These are phyloP conservation scores for Sphaerodactylus townsendi DNA, from an alignment of 2,113 vertebrate genomes.

Conservation along the genomic window DNA sequence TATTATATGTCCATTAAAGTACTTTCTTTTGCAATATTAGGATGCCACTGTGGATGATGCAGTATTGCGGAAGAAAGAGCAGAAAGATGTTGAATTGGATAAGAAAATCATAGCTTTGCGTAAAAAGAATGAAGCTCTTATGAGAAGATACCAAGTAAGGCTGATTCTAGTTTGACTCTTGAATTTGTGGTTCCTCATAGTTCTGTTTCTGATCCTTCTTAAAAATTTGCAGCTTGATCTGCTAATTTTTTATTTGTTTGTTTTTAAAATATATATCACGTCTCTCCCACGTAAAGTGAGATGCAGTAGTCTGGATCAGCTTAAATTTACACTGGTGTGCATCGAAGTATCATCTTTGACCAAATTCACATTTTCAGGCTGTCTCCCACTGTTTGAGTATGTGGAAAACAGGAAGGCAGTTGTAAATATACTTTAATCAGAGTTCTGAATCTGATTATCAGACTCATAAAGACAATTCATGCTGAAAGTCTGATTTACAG, in stretches of 20 bases:
- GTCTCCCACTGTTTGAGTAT: no score
- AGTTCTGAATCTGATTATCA: no score
- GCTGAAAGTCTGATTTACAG: no score
- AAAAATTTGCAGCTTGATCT: neutral
- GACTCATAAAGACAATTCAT: no score
- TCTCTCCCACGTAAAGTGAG: no score
- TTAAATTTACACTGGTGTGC: no score
- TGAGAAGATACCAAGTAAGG: constrained; percentile 92
- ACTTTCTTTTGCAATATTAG: constrained; percentile 64
- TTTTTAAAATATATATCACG: no score
- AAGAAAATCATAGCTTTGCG: constrained; percentile 91
- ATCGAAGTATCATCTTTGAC: neutral
- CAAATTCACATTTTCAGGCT: no score
- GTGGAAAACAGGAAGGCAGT: no score
- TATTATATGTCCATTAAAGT: neutral
- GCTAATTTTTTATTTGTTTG: neutral
- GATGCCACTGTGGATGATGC: constrained; percentile 75
- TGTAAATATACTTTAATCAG: no score
- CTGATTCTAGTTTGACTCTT: neutral
- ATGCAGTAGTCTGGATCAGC: no score
- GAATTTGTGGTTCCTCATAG: neutral
- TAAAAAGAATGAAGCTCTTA: constrained; percentile 92
- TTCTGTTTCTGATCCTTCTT: neutral
- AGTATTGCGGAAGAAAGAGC: constrained; percentile 82
- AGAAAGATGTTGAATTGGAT: constrained; percentile 90